A percentile compares a stretch with the other conserved stretches of the same genome.
These are phyloP conservation scores for Scytalopus superciliaris DNA, from an alignment of 2,113 vertebrate genomes.

Conservation along the genomic window DNA sequence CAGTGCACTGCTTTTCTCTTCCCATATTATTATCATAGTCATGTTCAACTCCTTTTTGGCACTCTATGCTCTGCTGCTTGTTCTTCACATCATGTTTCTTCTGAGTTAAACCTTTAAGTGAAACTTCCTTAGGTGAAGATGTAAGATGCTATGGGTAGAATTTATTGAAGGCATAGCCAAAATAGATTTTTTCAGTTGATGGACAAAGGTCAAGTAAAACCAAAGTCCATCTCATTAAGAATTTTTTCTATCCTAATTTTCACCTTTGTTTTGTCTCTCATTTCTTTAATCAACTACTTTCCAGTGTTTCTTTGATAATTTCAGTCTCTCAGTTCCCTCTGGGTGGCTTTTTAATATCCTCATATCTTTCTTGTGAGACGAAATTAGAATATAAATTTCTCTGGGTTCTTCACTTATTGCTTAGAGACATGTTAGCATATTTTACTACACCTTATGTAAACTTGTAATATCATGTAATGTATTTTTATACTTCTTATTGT, in stretches of 20 bases:
- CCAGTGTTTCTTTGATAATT: not conserved
- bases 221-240: not conserved
- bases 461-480: not conserved
- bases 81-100: not conserved
- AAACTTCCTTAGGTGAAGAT: not conserved
- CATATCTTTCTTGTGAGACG: not conserved
- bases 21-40: not conserved
- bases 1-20: not conserved
- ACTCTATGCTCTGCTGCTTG: not conserved
- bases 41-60: not conserved
- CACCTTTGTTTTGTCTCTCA: not conserved
- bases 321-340: not conserved
- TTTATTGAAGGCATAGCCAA: not conserved
- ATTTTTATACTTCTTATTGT: not conserved
- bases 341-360: not conserved
- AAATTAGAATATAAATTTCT: slow-evolving; percentile 18
- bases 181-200: not conserved
- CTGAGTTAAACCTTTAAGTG: not conserved
- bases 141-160: not conserved
- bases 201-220: not conserved
- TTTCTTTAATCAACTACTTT: not conserved
- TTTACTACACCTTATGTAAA: not conserved
- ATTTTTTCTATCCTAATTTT: not conserved
- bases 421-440: not conserved
- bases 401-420: not conserved